These are phyloP conservation scores for Gobio occitaniae DNA, from an alignment of 2,797 vertebrate species.

Conservation along the genomic window DNA sequence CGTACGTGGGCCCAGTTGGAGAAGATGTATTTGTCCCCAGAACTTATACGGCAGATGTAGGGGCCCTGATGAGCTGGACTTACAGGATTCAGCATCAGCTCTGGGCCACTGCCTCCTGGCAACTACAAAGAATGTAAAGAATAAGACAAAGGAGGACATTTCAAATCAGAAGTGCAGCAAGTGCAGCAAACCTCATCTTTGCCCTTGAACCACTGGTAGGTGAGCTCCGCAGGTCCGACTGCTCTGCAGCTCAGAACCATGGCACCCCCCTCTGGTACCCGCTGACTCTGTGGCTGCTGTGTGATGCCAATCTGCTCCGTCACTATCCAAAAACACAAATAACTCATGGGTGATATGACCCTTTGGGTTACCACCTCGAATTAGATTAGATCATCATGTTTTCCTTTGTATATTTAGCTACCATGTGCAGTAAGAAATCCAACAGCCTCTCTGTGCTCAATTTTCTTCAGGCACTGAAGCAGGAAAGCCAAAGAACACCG, in stretches of 20 bases:
- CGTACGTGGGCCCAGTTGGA: constrained; percentile 81
- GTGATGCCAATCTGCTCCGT: constrained; percentile 73
- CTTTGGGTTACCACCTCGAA: not conserved
- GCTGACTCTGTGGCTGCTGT: constrained; percentile 78
- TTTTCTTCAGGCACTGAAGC: constrained; percentile 80
- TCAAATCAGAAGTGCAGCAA: not conserved
- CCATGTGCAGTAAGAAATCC: constrained; percentile 70
- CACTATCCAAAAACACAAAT: constrained; percentile 57
- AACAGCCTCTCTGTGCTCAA: constrained; percentile 79
- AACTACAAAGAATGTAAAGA: constrained; percentile 69
- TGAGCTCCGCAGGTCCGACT: constrained; percentile 71
- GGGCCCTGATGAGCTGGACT: constrained; percentile 60
- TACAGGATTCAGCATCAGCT: constrained; percentile 75
- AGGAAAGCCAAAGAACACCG: constrained; percentile 79
- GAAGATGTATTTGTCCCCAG: constrained; percentile 77
- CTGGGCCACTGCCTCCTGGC: constrained; percentile 69
- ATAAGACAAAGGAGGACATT: not conserved
- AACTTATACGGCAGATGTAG: constrained; percentile 85
- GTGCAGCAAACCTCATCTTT: constrained; percentile 77
- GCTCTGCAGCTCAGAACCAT: constrained; percentile 80
- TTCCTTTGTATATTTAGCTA: constrained; percentile 14
- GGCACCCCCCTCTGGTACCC: constrained; percentile 64
- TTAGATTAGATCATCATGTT: not conserved
- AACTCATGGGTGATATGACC: not conserved
- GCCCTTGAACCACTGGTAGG: constrained; percentile 88